phyloP scores from a whole-genome alignment of 2,888 invertebrate genomes.

The Pheosia tremula region DNA sequence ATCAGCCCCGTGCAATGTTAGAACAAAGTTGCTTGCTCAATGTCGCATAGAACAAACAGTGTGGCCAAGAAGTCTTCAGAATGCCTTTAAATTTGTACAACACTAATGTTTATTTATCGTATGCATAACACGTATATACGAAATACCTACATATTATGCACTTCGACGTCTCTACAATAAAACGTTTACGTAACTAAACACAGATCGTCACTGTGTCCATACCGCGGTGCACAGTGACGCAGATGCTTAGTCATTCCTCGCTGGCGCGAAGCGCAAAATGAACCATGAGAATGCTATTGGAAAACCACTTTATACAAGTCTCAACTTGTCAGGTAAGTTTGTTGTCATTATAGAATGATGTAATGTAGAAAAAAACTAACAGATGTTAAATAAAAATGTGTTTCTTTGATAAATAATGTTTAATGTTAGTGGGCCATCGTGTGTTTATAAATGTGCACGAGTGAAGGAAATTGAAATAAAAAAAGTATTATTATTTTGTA shows the following conservation, averaged over 20 bases:
- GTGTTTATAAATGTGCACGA: too few species aligned
- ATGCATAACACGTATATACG: background rate
- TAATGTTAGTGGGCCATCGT: too few species aligned
- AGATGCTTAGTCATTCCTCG: slow-evolving; percentile 15
- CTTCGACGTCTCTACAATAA: slow-evolving; percentile 14
- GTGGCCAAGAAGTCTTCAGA: too few species aligned
- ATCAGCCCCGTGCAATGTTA: too few species aligned
- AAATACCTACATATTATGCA: slow-evolving; percentile 18
- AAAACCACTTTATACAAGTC: slow-evolving; percentile 41
- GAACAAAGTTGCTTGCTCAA: too few species aligned
- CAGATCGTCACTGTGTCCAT: slow-evolving; percentile 22
- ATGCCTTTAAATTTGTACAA: slow-evolving; percentile 13
- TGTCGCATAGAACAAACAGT: too few species aligned
- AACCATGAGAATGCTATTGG: slow-evolving; percentile 18
- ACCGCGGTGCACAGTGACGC: slow-evolving; percentile 17
- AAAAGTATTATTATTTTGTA: too few species aligned
- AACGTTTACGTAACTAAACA: slow-evolving; percentile 21
- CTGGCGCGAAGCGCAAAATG: slow-evolving; percentile 11
- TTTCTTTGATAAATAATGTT: too few species aligned
- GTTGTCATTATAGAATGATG: slow-evolving; percentile 26
- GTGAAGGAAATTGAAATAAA: too few species aligned
- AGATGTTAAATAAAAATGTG: too few species aligned
- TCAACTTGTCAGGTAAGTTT: slow-evolving; percentile 38
- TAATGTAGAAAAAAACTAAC: slow-evolving; percentile 23
- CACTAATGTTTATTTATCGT: slow-evolving; percentile 25